Percentiles rank a stretch among this genome's conserved stretches.
Conservation (phyloP, 1,140 invertebrate genomes). For the Formica selysi region DNA sequence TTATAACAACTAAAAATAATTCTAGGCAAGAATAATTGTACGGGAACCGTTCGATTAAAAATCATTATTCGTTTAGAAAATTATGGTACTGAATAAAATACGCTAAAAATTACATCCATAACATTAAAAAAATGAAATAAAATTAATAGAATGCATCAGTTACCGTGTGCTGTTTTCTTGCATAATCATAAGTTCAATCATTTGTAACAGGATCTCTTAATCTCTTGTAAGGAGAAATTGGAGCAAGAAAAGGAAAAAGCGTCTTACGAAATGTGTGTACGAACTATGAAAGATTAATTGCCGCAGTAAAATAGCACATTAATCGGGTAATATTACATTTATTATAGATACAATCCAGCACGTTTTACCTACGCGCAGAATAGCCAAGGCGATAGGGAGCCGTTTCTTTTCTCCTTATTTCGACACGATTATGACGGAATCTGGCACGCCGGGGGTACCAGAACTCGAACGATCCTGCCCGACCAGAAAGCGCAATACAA, state of each 20-base stretch:
- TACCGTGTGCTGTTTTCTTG: neutral
- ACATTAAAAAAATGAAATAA: neutral
- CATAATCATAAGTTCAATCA: neutral
- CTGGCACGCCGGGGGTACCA: conserved; percentile 69
- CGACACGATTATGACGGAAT: conserved; percentile 70
- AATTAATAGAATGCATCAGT: neutral
- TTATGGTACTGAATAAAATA: neutral
- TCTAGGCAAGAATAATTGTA: neutral
- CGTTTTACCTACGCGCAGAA: conserved; percentile 9
- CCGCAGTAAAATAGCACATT: conserved; percentile 6
- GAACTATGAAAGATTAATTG: conserved; percentile 31
- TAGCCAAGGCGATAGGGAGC: conserved; percentile 7
- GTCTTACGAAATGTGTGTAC: neutral
- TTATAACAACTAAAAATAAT: neutral
- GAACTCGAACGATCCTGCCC: conserved; percentile 77
- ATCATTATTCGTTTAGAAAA: neutral
- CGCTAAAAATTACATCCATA: neutral
- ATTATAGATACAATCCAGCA: neutral
- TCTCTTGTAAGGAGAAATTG: neutral
- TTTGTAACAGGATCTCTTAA: conserved; percentile 6
- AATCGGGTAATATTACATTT: conserved; percentile 37
- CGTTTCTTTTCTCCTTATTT: conserved; percentile 30
- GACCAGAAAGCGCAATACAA: conserved; percentile 81
- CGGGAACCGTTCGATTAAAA: neutral
- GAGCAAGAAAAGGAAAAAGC: neutral